Evolutionary conservation across 1,140 invertebrate species (phyloP).

Genomic region (Ylistrum balloti): DNA sequence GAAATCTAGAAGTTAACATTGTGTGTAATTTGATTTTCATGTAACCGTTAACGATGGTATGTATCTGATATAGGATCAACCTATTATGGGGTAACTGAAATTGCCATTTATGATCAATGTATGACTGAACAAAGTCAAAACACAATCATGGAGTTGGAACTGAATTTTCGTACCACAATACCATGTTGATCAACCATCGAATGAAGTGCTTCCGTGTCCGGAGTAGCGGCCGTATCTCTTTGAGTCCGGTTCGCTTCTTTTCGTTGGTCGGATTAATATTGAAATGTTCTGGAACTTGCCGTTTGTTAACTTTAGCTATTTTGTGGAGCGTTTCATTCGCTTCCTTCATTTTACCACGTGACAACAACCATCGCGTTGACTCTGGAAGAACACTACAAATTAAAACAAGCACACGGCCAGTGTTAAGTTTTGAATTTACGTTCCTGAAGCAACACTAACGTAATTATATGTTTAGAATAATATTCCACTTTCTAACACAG

Average conservation of each 20-base stretch:
- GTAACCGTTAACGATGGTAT: too few relatives aligned
- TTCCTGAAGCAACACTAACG: too few relatives aligned
- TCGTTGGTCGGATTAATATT: neutral
- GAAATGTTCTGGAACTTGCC: neutral
- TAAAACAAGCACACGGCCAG: neutral
- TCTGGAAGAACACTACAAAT: conserved; percentile 70
- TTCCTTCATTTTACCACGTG: conserved; percentile 65
- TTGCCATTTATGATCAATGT: too few relatives aligned
- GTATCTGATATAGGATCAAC: too few relatives aligned
- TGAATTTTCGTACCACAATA: neutral
- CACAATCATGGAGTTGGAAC: too few relatives aligned
- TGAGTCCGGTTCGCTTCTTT: neutral
- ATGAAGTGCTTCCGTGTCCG: neutral
- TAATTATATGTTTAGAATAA: too few relatives aligned
- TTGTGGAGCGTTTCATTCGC: conserved; percentile 64
- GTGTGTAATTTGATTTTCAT: too few relatives aligned
- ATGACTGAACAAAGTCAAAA: too few relatives aligned
- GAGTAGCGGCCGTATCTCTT: neutral
- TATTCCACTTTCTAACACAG: too few relatives aligned
- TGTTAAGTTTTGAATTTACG: neutral
- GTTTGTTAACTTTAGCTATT: conserved; percentile 67
- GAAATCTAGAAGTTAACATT: too few relatives aligned
- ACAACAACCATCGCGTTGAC: conserved; percentile 72
- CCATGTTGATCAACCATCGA: neutral
- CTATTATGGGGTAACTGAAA: too few relatives aligned